Evolutionary conservation across 2,888 invertebrate species (phyloP).

Genomic region (Aspidapion aeneum): DNA sequence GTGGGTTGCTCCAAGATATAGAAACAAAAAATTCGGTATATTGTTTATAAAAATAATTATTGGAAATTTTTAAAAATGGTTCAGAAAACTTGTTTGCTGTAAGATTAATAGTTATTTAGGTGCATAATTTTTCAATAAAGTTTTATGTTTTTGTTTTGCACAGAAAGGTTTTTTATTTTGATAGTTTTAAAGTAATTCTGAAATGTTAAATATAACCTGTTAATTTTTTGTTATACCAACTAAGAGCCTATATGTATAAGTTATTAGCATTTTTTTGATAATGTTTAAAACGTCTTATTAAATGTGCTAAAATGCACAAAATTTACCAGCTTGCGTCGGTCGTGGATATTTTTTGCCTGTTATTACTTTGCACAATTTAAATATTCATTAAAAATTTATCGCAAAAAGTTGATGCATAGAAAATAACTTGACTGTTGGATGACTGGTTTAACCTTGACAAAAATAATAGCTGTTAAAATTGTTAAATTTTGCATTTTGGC

Average conservation of each 20-base stretch:
- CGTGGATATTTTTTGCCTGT: not conserved
- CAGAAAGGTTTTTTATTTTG: too few relatives aligned
- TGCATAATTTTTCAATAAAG: too few relatives aligned
- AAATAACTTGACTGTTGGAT: constrained; percentile 16
- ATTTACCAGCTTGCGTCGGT: too few relatives aligned
- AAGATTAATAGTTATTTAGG: too few relatives aligned
- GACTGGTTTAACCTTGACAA: constrained; percentile 25
- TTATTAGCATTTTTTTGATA: too few relatives aligned
- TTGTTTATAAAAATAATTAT: not conserved
- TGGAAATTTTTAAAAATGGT: not conserved
- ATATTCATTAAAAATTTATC: constrained; percentile 23
- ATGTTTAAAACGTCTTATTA: too few relatives aligned
- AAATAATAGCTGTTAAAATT: constrained; percentile 20
- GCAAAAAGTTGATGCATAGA: constrained; percentile 23
- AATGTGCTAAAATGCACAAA: too few relatives aligned
- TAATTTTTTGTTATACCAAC: too few relatives aligned
- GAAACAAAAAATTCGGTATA: not conserved
- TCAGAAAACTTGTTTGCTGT: not conserved
- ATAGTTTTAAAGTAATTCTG: too few relatives aligned
- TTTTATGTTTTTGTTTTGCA: too few relatives aligned
- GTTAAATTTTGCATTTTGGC: not conserved
- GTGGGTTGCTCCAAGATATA: not conserved
- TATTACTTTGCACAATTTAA: constrained; percentile 13
- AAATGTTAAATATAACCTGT: too few relatives aligned
- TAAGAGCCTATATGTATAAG: too few relatives aligned